Base-by-base conservation (phyloP, 2,797 vertebrate species). In the Halcyon smyrnensis region DNA sequence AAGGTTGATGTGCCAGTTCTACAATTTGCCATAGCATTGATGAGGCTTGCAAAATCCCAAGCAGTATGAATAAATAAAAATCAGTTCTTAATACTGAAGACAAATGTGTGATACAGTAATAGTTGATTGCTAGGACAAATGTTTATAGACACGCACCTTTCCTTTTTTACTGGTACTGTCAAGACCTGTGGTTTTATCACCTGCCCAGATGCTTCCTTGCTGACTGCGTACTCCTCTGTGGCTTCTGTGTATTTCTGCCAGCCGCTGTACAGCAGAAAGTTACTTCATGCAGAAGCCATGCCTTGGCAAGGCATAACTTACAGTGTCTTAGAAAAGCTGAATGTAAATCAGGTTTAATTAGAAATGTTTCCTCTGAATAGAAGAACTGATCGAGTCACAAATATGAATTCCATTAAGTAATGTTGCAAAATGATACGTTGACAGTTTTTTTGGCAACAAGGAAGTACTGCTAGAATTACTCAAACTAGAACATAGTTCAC, bases 401-500 rank as follows among this genome's bases (percentile, higher is more conserved):
- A 5, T 28, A 12, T 1, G 0, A 64, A 32, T 27, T 62, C 53
- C 8, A 3, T 77, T 87, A 19, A 20, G 12, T 34, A 34, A 11
- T 3, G 2, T 23, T 0, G 0, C 19, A 48, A 45, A 68, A 20
- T 0, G 3, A 15, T 15, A 20, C 6, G 3, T 65, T 51, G 46
- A 16, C 27, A 8, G 15, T 23, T 76, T 87, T 15, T 79, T 68
- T 39, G 59, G 15, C 36, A 84, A 13, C 12, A 41, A 50, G 23
- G 32, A 79, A 78, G 14, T 78, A 15, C 8, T 50, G 16, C 34
- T 80, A 8, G 5, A 84, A 53, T 28, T 64, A 62, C 46, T 19
- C 3, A 34, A 87, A 46, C 48, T 37, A 32, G 34, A 56, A 12
- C 3, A 1, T 24, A 14, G 30, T 71, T 89, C 16, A 32, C 25